Evolutionary conservation across 2,888 invertebrate genomes (phyloP).

Genomic region (Sturmia bella): DNA sequence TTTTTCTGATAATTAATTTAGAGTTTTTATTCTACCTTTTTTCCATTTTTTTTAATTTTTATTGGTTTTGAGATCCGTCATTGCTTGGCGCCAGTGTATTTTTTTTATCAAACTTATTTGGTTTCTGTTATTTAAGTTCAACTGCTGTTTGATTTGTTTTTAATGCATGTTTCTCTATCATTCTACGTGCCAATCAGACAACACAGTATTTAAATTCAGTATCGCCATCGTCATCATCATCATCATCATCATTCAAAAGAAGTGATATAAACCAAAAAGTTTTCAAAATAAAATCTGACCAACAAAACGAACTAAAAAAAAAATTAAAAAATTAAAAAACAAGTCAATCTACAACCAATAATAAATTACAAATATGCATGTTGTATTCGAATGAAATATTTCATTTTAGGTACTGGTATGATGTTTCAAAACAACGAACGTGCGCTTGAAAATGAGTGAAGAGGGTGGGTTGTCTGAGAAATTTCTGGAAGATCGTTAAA

Average conservation of each 20-base stretch:
- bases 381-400: not conserved
- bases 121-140: not conserved
- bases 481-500: too few species aligned
- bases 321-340: slow-evolving; percentile 3
- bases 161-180: slow-evolving; percentile 16
- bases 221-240: too few species aligned
- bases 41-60: too few species aligned
- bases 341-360: slow-evolving; percentile 5
- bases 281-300: slow-evolving; percentile 17
- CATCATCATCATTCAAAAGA: too few species aligned
- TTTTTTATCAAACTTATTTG: not conserved
- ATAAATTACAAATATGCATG: slow-evolving; percentile 30
- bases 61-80: too few species aligned
- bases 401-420: too few species aligned
- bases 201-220: slow-evolving; percentile 10
- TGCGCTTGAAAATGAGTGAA: too few species aligned
- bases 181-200: not conserved
- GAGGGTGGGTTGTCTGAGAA: too few species aligned
- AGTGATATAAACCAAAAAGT: slow-evolving; percentile 9
- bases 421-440: too few species aligned
- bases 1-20: too few species aligned
- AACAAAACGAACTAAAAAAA: not conserved
- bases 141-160: slow-evolving; percentile 18
- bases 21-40: too few species aligned
- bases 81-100: too few species aligned